These are phyloP conservation scores for Diploscapter pachys DNA, from an alignment of 1,140 invertebrate genomes.

Conservation along the genomic window DNA sequence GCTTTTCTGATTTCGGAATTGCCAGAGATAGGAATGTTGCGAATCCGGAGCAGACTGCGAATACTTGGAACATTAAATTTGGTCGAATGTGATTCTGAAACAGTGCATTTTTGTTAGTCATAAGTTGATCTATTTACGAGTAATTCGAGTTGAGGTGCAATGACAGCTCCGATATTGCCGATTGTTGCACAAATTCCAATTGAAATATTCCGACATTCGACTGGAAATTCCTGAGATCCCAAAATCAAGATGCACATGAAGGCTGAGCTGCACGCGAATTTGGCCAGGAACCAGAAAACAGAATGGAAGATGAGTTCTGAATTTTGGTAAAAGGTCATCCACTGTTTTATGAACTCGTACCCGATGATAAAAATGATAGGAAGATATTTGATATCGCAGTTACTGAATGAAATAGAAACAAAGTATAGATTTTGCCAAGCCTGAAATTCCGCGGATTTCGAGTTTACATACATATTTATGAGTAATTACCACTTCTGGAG, in stretches of 20 bases:
- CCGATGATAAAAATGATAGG: neutral
- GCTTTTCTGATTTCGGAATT: too few relatives aligned
- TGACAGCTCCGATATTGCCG: constrained; percentile 4
- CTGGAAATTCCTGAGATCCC: constrained; percentile 5
- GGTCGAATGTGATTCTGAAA: too few relatives aligned
- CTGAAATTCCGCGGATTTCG: neutral
- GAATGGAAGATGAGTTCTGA: neutral
- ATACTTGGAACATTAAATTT: too few relatives aligned
- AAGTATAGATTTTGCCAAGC: constrained; percentile 4
- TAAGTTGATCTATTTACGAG: neutral
- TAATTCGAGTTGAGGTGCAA: constrained; percentile 10
- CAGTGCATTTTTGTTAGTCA: too few relatives aligned
- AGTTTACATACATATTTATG: too few relatives aligned
- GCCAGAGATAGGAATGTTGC: too few relatives aligned
- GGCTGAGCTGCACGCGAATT: constrained; percentile 11
- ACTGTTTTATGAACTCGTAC: too few relatives aligned
- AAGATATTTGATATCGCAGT: constrained; percentile 1
- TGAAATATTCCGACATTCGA: neutral
- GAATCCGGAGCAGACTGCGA: too few relatives aligned
- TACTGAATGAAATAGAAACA: constrained; percentile 6
- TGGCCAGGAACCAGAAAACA: constrained; percentile 3
- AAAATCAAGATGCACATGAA: constrained; percentile 16
- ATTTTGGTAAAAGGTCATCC: too few relatives aligned
- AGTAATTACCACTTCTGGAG: neutral
- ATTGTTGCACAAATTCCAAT: constrained; percentile 6